Evolutionary conservation across 2,888 invertebrate genomes (phyloP), one percentile per base, ranked within the genome.

Genomic region (Craniophora ligustri): DNA sequence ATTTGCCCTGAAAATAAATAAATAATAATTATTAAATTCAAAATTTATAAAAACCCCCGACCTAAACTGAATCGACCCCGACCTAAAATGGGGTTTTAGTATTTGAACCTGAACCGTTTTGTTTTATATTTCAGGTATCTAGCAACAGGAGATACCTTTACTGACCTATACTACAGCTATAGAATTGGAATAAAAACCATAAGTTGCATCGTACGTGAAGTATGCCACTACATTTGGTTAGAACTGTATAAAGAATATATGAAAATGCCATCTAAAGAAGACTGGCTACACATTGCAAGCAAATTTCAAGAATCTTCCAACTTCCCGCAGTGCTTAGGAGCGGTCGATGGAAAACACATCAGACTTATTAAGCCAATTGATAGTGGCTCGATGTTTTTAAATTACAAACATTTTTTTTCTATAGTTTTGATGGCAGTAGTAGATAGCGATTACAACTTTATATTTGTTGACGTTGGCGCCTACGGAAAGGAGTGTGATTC

Each of bases 281-380:
- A 57, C 49, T 57, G 56, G 56, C 14, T 57, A 28, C 44, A 49
- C 30, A 54, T 59, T 49, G 59, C 59, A 36, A 54, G 30, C 45
- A 49, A 54, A 49, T 54, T 56, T 39, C 13, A 50, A 47, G 58
- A 15, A 61, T 66, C 44, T 72, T 40, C 57, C 31, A 39, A 58
- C 19, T 58, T 76, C 47, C 65, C 68, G 48, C 60, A 47, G 32
- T 64, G 75, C 49, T 45, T 75, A 32, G 75, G 72, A 45, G 75
- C 76, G 19, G 45, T 73, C 10, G 72, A 77, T 47, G 76, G 76
- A 8, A 78, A 75, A 63, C 72, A 78, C 45, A 71, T 76, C 13
- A 53, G 72, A 57, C 19, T 76, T 23, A 67, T 66, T 32, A 67
- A 68, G 42, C 71, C 66, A 34, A 19, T 45, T 28, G 42, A 68